Conservation (phyloP, 92 coral and sea anemone species). For the Isaurus tuberculatus region DNA sequence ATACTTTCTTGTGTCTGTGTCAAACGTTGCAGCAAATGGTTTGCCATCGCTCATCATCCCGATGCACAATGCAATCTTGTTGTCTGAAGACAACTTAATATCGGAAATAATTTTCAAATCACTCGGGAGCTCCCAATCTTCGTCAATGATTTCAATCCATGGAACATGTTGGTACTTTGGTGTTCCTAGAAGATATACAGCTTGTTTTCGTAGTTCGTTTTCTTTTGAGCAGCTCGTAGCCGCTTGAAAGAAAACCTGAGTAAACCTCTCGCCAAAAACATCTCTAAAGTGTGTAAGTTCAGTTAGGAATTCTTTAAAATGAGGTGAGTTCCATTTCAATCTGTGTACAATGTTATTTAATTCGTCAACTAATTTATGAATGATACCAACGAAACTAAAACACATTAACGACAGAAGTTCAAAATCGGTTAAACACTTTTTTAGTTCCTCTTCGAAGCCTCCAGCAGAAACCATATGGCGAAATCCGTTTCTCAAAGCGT, state of each 20-base stretch:
- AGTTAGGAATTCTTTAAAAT: constrained; percentile 11
- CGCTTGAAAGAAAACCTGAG: constrained; percentile 11
- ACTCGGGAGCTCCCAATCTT: constrained; percentile 19
- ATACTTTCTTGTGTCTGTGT: not conserved
- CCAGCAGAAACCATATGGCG: constrained; percentile 35
- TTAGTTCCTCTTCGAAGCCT: constrained; percentile 19
- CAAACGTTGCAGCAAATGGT: constrained; percentile 21
- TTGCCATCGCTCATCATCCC: not conserved
- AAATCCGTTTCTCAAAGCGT: constrained; percentile 32
- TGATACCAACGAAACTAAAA: not conserved
- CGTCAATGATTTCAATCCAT: constrained; percentile 11
- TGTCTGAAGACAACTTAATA: constrained; percentile 8
- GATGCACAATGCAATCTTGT: constrained; percentile 24
- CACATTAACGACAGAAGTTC: constrained; percentile 22
- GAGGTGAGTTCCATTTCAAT: not conserved
- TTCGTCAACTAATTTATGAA: no score
- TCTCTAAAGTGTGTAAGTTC: not conserved
- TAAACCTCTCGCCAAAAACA: not conserved
- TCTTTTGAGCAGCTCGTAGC: constrained; percentile 13
- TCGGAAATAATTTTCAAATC: constrained; percentile 16
- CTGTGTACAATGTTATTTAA: not conserved
- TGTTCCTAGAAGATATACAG: constrained; percentile 17
- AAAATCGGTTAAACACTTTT: not conserved
- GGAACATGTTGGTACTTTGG: constrained; percentile 31
- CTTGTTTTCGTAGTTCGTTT: constrained; percentile 25